A percentile compares a stretch with the other conserved stretches of the same genome.
Evolutionary conservation across 2,113 vertebrate genomes (phyloP).

Genomic region (Theristicus caerulescens): DNA sequence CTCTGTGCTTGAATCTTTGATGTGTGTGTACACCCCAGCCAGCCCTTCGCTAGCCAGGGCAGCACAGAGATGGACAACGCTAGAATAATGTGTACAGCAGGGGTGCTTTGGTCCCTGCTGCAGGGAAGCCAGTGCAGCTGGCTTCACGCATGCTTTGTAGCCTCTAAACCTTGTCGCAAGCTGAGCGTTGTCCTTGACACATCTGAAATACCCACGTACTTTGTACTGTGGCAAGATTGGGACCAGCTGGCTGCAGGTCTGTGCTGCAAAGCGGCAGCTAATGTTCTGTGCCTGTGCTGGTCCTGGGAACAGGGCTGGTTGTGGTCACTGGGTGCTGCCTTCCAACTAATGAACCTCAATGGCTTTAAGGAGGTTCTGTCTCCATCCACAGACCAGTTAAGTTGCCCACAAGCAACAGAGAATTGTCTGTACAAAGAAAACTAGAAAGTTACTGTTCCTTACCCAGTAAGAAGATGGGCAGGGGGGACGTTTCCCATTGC

Average conservation of each 20-base stretch:
- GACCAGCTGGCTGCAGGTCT: neutral
- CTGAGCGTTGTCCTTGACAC: neutral
- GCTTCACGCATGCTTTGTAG: neutral
- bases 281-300: neutral
- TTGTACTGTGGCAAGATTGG: neutral
- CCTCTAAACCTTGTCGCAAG: neutral
- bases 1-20: neutral
- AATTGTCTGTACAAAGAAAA: neutral
- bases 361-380: neutral
- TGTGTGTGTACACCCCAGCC: neutral
- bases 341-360: neutral
- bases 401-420: neutral
- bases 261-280: neutral
- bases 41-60: neutral
- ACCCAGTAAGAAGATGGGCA: neutral
- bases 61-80: neutral
- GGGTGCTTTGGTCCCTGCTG: neutral
- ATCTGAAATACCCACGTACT: neutral
- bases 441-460: neutral
- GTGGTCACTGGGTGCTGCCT: neutral
- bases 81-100: neutral
- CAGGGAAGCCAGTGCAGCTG: neutral
- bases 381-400: neutral
- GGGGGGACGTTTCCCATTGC: neutral
- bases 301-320: neutral